Conservation (phyloP, 2,888 invertebrate species). For the Lissonota sp. region DNA sequence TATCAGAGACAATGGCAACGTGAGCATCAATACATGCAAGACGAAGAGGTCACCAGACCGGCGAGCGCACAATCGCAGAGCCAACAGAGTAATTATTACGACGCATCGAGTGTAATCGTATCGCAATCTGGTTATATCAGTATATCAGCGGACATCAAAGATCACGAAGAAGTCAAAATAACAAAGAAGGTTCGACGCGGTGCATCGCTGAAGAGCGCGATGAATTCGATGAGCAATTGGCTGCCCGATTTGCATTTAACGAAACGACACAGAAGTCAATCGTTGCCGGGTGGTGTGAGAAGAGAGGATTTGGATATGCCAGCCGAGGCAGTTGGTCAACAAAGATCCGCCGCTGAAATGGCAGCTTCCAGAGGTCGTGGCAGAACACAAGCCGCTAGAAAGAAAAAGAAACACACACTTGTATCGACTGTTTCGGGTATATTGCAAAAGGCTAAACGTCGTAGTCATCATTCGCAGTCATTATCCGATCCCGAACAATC, state of each 20-base stretch:
- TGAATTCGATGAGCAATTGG: slow-evolving; percentile 92
- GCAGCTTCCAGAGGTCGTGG: slow-evolving; percentile 70
- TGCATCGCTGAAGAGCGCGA: slow-evolving; percentile 90
- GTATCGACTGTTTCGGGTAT: slow-evolving; percentile 94
- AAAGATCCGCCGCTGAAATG: slow-evolving; percentile 73
- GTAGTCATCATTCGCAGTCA: slow-evolving; percentile 87
- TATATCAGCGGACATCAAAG: slow-evolving; percentile 89
- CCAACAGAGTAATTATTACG: slow-evolving; percentile 84
- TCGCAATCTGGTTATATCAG: slow-evolving; percentile 92
- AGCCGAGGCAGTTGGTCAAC: slow-evolving; percentile 74
- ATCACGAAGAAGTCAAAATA: slow-evolving; percentile 85
- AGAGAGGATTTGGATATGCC: slow-evolving; percentile 84
- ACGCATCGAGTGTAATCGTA: slow-evolving; percentile 88
- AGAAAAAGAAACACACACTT: slow-evolving; percentile 92
- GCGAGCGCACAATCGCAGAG: slow-evolving; percentile 68
- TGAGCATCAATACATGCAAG: slow-evolving; percentile 78
- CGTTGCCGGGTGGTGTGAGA: slow-evolving; percentile 90
- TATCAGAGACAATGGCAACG: slow-evolving; percentile 80
- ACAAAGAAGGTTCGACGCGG: slow-evolving; percentile 89
- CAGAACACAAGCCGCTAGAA: slow-evolving; percentile 80
- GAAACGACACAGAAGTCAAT: slow-evolving; percentile 92
- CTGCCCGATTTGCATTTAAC: slow-evolving; percentile 91
- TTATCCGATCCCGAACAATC: slow-evolving; percentile 92
- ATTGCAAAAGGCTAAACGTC: slow-evolving; percentile 92
- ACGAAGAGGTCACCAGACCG: slow-evolving; percentile 72